Evolutionary conservation across 64 coral and sea anemone genomes (phyloP).

Genomic region (Pachyseris speciosa): DNA sequence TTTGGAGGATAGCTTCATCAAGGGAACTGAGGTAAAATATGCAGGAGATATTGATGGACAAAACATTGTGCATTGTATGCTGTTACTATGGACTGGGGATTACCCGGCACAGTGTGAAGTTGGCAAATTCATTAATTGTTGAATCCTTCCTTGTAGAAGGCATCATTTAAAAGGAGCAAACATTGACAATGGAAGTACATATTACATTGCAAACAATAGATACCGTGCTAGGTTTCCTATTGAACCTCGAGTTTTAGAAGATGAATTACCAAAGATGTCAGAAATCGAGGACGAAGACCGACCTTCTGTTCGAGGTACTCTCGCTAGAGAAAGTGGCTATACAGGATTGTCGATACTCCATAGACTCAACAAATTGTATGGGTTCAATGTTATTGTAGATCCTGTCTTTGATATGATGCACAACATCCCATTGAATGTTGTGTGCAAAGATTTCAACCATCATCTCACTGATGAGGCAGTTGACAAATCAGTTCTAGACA

Average conservation of each 20-base stretch:
- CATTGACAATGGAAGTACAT: slow-evolving; percentile 10
- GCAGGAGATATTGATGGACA: background rate
- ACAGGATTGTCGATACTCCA: slow-evolving; percentile 1
- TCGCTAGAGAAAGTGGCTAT: slow-evolving; percentile 9
- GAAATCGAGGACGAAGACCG: slow-evolving; percentile 1
- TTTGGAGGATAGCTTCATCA: slow-evolving; percentile 29
- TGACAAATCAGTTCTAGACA: background rate
- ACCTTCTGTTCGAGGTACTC: background rate
- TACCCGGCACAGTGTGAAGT: background rate
- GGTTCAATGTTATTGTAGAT: slow-evolving; percentile 22
- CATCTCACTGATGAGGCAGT: background rate
- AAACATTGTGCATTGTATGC: background rate
- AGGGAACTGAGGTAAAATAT: slow-evolving; percentile 26
- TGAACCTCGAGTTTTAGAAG: background rate
- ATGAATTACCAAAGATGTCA: background rate
- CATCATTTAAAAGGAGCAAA: background rate
- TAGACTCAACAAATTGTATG: slow-evolving; percentile 4
- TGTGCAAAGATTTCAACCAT: background rate
- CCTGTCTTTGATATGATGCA: slow-evolving; percentile 43
- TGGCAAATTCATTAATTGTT: slow-evolving; percentile 22
- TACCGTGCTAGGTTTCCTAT: slow-evolving; percentile 34
- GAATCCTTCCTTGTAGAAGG: background rate
- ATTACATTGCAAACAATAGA: slow-evolving; percentile 15
- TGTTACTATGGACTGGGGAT: background rate
- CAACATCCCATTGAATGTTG: slow-evolving; percentile 16